Evolutionary conservation across 2,797 vertebrate species (phyloP).

Genomic region (Phalanger gymnotis): DNA sequence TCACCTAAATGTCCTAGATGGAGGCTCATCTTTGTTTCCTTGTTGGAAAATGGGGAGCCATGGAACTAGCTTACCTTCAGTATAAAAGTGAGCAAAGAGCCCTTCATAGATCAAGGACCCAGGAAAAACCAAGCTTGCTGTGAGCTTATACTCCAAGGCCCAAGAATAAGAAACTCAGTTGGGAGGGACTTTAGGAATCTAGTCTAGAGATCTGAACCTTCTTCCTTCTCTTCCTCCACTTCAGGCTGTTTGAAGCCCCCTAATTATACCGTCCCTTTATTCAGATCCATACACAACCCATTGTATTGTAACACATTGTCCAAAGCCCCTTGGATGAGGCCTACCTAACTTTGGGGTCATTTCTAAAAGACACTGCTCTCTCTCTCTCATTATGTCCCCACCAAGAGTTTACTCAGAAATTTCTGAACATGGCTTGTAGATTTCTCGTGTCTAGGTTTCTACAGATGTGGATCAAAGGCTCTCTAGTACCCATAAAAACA

Average conservation of each 20-base stretch:
- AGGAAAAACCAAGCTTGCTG: not conserved
- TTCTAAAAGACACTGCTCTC: not conserved
- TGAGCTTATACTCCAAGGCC: not conserved
- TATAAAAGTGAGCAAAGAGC: not conserved
- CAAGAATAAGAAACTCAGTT: not conserved
- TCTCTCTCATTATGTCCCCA: not conserved
- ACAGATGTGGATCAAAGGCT: not conserved
- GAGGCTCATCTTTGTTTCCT: not conserved
- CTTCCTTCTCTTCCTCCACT: not conserved
- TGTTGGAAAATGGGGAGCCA: not conserved
- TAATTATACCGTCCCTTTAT: not conserved
- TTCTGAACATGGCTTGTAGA: not conserved
- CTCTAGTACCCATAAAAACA: not conserved
- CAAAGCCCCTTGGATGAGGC: not conserved
- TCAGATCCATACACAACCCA: not conserved
- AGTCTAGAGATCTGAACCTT: not conserved
- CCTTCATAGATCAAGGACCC: not conserved
- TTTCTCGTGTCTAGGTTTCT: not conserved
- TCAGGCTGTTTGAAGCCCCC: not conserved
- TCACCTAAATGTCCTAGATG: not conserved
- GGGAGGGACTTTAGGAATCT: not conserved
- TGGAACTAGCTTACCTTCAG: not conserved
- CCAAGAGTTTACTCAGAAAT: not conserved
- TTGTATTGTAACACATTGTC: not conserved
- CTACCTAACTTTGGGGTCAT: not conserved